A percentile compares a stretch with the other conserved stretches of the same genome.
Evolutionary conservation across 1,140 invertebrate species (phyloP).

Genomic region (Rhizoglyphus robini): DNA sequence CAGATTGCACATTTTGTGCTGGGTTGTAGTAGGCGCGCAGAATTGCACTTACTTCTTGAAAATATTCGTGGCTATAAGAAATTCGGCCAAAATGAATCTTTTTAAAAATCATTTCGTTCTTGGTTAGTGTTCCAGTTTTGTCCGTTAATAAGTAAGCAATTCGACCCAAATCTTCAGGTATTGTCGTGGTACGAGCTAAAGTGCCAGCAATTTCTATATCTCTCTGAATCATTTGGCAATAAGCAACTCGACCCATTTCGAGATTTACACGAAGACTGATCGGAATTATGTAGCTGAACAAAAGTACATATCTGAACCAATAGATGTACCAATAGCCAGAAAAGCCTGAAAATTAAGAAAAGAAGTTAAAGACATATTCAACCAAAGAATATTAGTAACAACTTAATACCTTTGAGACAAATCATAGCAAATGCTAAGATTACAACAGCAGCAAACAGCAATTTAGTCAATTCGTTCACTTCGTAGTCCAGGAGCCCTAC

Average conservation of each 20-base stretch:
- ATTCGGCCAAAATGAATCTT: slow-evolving; percentile 80
- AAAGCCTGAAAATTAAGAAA: slow-evolving; percentile 58
- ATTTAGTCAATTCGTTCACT: slow-evolving; percentile 87
- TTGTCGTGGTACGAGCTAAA: slow-evolving; percentile 94
- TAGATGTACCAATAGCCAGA: slow-evolving; percentile 91
- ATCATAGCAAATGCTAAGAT: slow-evolving; percentile 87
- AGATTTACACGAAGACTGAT: slow-evolving; percentile 94
- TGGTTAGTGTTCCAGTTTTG: slow-evolving; percentile 96
- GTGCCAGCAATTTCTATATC: slow-evolving; percentile 85
- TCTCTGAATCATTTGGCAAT: slow-evolving; percentile 88
- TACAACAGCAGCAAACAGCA: slow-evolving; percentile 83
- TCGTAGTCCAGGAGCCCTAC: slow-evolving; percentile 87
- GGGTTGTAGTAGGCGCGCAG: slow-evolving; percentile 28
- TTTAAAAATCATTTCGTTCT: slow-evolving; percentile 98
- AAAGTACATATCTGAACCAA: slow-evolving; percentile 84
- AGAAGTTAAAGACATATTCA: slow-evolving; percentile 20
- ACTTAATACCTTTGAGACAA: slow-evolving; percentile 55
- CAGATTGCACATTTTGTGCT: background rate
- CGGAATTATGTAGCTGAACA: slow-evolving; percentile 98
- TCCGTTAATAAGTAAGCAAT: slow-evolving; percentile 91
- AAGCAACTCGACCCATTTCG: slow-evolving; percentile 96
- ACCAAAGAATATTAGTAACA: slow-evolving; percentile 18
- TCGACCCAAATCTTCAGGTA: slow-evolving; percentile 92
- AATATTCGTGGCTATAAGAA: slow-evolving; percentile 69
- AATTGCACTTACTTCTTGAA: slow-evolving; percentile 49